phyloP scores from a whole-genome alignment of 2,888 invertebrate genomes.

The Serripes groenlandicus region DNA sequence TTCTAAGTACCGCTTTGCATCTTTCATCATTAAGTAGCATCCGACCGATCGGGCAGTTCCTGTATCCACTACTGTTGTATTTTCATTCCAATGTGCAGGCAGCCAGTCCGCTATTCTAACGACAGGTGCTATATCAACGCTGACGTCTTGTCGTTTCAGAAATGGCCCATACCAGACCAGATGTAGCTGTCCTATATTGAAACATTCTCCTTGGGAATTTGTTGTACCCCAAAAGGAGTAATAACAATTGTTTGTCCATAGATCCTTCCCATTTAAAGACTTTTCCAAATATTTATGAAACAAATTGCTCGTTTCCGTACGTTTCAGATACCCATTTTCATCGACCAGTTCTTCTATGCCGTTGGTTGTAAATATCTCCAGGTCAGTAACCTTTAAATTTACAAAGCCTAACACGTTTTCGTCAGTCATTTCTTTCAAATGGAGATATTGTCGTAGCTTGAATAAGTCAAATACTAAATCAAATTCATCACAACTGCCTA shows the following conservation, averaged over 20 bases:
- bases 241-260: background rate
- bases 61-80: background rate
- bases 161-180: slow-evolving; percentile 41
- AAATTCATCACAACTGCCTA: slow-evolving; percentile 32
- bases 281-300: slow-evolving; percentile 35
- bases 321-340: slow-evolving; percentile 25
- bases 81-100: background rate
- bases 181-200: slow-evolving; percentile 33
- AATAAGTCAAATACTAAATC: slow-evolving; percentile 41
- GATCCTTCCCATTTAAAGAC: background rate
- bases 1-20: background rate
- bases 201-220: slow-evolving; percentile 35
- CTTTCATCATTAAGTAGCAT: slow-evolving; percentile 47
- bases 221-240: slow-evolving; percentile 33
- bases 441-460: slow-evolving; percentile 23
- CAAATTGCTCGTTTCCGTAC: slow-evolving; percentile 22
- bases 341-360: slow-evolving; percentile 11
- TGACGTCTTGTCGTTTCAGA: slow-evolving; percentile 17
- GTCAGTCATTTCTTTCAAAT: background rate
- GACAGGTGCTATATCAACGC: slow-evolving; percentile 38
- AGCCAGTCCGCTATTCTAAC: slow-evolving; percentile 25
- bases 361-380: background rate
- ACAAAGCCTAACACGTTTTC: background rate
- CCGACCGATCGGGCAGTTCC: slow-evolving; percentile 2
- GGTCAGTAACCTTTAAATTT: background rate